phyloP scores from a whole-genome alignment of 1,140 invertebrate species.

The Chironomus tepperi region DNA sequence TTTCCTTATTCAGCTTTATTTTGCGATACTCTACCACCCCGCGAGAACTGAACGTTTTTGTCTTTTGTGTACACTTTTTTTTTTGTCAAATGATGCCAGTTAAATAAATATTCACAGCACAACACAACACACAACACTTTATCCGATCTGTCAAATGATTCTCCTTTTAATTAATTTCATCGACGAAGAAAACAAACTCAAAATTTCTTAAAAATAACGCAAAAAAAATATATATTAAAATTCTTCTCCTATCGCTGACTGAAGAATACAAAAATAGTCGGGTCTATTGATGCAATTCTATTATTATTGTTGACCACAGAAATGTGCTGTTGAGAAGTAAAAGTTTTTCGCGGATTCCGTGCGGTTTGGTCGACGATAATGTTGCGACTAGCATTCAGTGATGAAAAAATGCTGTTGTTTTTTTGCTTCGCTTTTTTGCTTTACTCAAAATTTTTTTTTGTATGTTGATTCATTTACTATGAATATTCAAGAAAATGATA shows the following conservation, averaged over 20 bases:
- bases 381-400: neutral
- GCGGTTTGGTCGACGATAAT: neutral
- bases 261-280: too few relatives aligned
- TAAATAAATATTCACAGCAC: neutral
- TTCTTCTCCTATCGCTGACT: too few relatives aligned
- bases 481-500: too few relatives aligned
- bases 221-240: too few relatives aligned
- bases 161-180: neutral
- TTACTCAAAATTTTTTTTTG: neutral
- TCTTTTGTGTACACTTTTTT: too few relatives aligned
- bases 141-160: neutral
- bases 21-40: neutral
- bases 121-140: neutral
- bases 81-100: too few relatives aligned
- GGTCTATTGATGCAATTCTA: neutral
- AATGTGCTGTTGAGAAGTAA: conserved; percentile 5
- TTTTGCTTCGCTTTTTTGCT: neutral
- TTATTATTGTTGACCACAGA: conserved; percentile 5
- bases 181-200: neutral
- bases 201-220: too few relatives aligned
- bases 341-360: neutral
- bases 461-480: too few relatives aligned
- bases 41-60: neutral
- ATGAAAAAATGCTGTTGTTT: neutral
- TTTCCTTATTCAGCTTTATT: neutral